Base-by-base conservation (phyloP, 2,888 invertebrate genomes). In the Polylopha cassiicola region DNA sequence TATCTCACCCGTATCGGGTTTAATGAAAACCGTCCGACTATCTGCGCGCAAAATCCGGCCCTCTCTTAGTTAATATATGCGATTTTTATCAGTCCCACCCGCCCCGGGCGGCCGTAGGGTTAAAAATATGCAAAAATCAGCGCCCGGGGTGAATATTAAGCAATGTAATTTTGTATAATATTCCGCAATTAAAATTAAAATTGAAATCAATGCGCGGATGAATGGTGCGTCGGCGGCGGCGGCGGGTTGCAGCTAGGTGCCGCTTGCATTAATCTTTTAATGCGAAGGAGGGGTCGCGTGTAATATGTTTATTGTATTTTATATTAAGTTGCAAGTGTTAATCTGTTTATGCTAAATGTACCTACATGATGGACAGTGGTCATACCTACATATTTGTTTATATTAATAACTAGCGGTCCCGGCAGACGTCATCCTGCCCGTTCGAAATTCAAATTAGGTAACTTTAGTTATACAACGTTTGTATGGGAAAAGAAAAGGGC, bases 121-220 rank as follows among this genome's bases (percentile, higher is more conserved):
- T 75, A 76, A 77, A 80, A 80, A 73, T 80, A 81, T 84, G 82
- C 81, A 82, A 81, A 84, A 84, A 81, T 82, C 76, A 70, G 59
- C 64, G 66, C 69, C 65, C 63, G 68, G 84, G 81, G 82, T 81
- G 85, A 82, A 81, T 84, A 81, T 82, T 73, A 85, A 85, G 74
- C 63, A 77, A 82, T 79, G 80, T 82, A 76, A 81, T 82, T 80
- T 79, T 78, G 75, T 76, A 76, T 81, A 84, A 86, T 86, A 86
- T 85, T 81, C 77, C 66, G 60, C 84, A 82, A 86, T 86, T 86
- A 86, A 86, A 82, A 84, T 86, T 85, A 75, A 86, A 86, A 86
- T 86, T 86, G 86, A 86, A 86, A 86, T 84, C 86, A 85, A 85
- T 85, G 85, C 80, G 67, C 67, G 73, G 66, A 67, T 72, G 77